These are phyloP conservation scores for Psococerastis gibbosa DNA, from an alignment of 2,888 invertebrate species.

Conservation along the genomic window DNA sequence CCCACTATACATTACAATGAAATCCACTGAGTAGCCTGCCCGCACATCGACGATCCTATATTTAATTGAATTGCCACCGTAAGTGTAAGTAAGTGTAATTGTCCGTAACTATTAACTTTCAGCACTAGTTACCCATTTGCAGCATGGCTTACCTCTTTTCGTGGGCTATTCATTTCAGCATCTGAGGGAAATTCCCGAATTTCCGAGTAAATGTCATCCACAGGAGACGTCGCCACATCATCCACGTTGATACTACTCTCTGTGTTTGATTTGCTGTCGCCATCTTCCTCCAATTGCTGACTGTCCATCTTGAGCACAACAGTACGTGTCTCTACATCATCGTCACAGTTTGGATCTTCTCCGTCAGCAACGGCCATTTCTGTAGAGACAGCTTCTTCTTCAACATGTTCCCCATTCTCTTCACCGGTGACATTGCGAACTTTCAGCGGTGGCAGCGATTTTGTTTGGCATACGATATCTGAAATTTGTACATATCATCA, in stretches of 20 bases:
- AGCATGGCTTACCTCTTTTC: background rate
- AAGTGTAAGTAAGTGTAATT: too few species aligned
- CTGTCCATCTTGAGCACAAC: slow-evolving; percentile 14
- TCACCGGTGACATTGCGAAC: too few species aligned
- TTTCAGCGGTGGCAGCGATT: background rate
- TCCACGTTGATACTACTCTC: background rate
- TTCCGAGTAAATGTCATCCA: slow-evolving; percentile 1
- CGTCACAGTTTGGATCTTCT: slow-evolving; percentile 20
- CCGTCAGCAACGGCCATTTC: background rate
- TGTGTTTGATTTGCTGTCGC: slow-evolving; percentile 1
- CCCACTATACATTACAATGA: too few species aligned
- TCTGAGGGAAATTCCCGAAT: background rate
- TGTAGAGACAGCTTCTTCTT: background rate
- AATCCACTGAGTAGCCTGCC: too few species aligned
- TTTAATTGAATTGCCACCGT: too few species aligned
- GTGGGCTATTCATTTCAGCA: background rate
- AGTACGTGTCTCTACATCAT: slow-evolving; percentile 15
- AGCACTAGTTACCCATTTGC: background rate
- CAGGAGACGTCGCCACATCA: background rate
- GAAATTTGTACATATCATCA: background rate
- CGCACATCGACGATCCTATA: too few species aligned
- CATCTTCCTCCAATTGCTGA: slow-evolving; percentile 18
- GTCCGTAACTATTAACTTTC: too few species aligned
- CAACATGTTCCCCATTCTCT: background rate
- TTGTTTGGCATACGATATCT: background rate